These are phyloP conservation scores for Presbytis comata DNA, from an alignment of 2,797 vertebrate genomes.

Conservation along the genomic window DNA sequence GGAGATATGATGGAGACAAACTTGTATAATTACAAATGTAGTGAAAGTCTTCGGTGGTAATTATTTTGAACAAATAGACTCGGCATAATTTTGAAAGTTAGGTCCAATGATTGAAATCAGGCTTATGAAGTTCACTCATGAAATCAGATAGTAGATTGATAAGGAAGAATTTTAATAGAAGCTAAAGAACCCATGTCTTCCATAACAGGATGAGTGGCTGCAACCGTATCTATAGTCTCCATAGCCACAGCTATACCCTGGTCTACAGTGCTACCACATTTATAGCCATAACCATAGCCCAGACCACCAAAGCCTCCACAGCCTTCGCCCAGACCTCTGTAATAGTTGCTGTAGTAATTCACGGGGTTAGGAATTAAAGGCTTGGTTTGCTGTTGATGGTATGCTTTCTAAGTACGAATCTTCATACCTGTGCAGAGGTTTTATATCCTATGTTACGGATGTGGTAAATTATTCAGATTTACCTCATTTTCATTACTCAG, in stretches of 20 bases:
- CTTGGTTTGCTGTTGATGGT: neutral
- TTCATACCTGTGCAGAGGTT: neutral
- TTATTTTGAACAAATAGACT: neutral
- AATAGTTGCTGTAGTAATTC: neutral
- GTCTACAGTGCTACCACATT: neutral
- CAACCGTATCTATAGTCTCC: neutral
- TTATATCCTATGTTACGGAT: neutral
- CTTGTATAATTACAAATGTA: neutral
- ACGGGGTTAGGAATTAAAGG: neutral
- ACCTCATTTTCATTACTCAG: neutral
- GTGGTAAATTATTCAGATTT: neutral
- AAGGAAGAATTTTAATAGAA: neutral
- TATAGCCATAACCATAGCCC: neutral
- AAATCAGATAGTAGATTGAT: neutral
- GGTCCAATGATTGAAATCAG: neutral
- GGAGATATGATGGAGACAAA: neutral
- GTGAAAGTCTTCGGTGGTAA: neutral
- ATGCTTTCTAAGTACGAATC: neutral
- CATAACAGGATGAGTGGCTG: neutral
- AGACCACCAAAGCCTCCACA: neutral
- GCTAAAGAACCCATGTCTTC: neutral
- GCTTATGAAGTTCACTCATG: neutral
- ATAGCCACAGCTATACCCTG: neutral
- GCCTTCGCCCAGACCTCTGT: fast-evolving
- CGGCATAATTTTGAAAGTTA: neutral